A percentile compares a stretch with the other conserved stretches of the same genome.
Evolutionary conservation across 2,888 invertebrate species (phyloP).

Genomic region (Calameuta idolon): DNA sequence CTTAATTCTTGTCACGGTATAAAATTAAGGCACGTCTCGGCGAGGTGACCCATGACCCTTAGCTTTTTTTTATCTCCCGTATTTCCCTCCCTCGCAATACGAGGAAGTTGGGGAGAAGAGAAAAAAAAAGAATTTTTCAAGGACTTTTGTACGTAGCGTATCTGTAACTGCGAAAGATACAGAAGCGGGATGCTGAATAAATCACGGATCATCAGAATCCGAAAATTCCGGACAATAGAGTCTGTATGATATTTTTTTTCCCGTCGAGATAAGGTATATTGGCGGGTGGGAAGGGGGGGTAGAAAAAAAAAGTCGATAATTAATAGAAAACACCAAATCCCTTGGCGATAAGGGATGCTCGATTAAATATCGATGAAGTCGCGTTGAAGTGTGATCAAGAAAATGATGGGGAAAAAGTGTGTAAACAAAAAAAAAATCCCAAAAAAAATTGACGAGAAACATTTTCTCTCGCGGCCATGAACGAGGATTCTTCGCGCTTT

Average conservation of each 20-base stretch:
- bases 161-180: background rate
- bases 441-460: too few relatives aligned
- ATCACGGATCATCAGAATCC: background rate
- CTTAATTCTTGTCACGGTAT: background rate
- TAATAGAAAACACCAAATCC: background rate
- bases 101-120: background rate
- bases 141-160: background rate
- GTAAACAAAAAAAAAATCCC: background rate
- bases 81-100: background rate
- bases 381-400: background rate
- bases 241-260: background rate
- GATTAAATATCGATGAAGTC: too few relatives aligned
- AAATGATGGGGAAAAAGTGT: background rate
- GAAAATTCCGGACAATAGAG: background rate
- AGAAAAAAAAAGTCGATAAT: background rate
- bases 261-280: background rate
- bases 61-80: background rate
- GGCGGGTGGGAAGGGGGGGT: too few relatives aligned
- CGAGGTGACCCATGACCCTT: background rate
- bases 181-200: background rate
- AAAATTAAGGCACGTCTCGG: background rate
- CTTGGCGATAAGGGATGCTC: background rate
- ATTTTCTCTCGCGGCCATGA: too few relatives aligned
- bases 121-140: background rate
- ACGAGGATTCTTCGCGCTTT: too few relatives aligned